Base-by-base conservation (phyloP, 2,888 invertebrate species). In the Lamellibrachia columna region DNA sequence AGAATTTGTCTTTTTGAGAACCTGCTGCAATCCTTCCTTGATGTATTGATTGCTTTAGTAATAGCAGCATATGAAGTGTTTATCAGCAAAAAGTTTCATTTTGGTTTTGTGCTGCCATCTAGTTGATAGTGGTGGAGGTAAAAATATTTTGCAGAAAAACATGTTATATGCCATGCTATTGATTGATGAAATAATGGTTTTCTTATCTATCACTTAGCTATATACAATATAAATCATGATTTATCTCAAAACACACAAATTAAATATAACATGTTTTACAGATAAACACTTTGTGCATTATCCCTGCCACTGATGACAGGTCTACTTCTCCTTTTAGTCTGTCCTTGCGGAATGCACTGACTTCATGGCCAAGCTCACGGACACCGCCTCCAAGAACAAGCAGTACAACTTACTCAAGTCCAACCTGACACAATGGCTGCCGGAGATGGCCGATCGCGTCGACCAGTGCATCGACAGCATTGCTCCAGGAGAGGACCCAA, bases 341-440 rank as follows among this genome's bases (percentile, higher is more conserved):
- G 92, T 94, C 90, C 90, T 93, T 11, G 92, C 58, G 22, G 93
- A 94, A 53, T 94, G 93, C 75, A 92, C 91, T 7, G 92, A 55
- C 92, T 93, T 94, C 90, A 93, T 93, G 94, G 92, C 93, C 9
- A 93, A 93, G 55, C 91, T 94, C n/a, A 93, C 91, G 0, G 93
- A 93, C 52, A 94, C 94, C 52, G 94, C 94, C 9, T 91, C 93
- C 58, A 94, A 93, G 90, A 94, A 94, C 93, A 92, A 92, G 91
- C 93, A 91, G 75, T 94, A 94, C 93, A 93, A 92, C 52, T 92
- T 93, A 90, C 93, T 93, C 15, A 92, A 93, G 92, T 52, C 28
- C 1, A 52, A 93, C 28, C 93, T 94, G 75, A 90, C 75, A 0
- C n/a, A 92, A 28, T 90, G 91, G 52, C 94, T 94, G 92, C 94